Evolutionary conservation across 1,140 invertebrate genomes (phyloP), one percentile per base, ranked within the genome.

Genomic region (Liolophura sinensis): DNA sequence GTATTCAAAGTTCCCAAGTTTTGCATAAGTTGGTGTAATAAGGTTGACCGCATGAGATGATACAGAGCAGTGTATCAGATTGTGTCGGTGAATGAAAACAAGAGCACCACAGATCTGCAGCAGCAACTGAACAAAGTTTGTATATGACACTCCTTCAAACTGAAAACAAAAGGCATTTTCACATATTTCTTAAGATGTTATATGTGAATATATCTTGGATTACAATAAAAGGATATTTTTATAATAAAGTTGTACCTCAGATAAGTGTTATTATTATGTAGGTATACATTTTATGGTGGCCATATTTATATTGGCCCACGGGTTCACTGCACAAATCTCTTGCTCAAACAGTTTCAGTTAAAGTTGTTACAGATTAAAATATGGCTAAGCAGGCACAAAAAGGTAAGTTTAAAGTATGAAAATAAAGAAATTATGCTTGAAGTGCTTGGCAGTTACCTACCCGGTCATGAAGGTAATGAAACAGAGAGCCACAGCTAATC

Each of bases 1-100:
- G 71, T 84, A 85, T 69, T 87, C 86, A 64, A 87, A 83, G 59
- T 85, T 84, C 9, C 80, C 82, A 24, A 87, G 68, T 71, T 86
- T 87, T 51, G 84, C 85, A 48, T 70, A 68, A 50, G 75, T 57
- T 31, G 71, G 64, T 20, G 70, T 76, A 16, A 83, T 77, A 16
- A 87, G 72, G 49, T 82, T 80, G 40, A 87, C 71, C 60, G 86
- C 81, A 73, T 87, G 85, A 5, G 86, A 87, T 16, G 83, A 82
- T 12, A 87, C 62, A 52, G 72, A 79, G 67, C 84, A 83, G 70
- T 87, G 86, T 11, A 86, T 70, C 49, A 79, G 78, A 60, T 81
- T 78, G 62, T 80, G 77, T 31, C 77, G 73, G 72, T 87, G 86
- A 14, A 86, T 69, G 71, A 82, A 87, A n/a, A 83, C 65, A 57